Evolutionary conservation across 2,797 vertebrate species (phyloP), one percentile per base, ranked within the genome.

Genomic region (Amblyopsis hoosieri): DNA sequence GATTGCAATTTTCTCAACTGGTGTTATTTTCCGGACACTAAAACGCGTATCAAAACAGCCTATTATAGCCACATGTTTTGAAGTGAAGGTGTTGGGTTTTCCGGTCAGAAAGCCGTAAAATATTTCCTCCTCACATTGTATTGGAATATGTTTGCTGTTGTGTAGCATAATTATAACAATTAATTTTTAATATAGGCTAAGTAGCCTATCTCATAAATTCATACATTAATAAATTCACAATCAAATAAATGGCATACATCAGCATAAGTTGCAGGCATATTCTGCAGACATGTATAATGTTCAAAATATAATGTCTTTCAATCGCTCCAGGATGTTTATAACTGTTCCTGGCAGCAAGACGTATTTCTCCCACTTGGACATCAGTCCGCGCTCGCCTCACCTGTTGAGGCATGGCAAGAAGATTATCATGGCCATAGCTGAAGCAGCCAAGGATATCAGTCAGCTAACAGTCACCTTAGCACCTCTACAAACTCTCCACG

Each of bases 351-450:
- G 92, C 29, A 88, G 85, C 48, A 94, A 94, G 85, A 93, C 92
- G 0, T 94, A 94, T 75, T 94, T 93, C 57, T 76, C 87, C 58
- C 93, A 94, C 47, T 74, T 93, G 4, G 88, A 93, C 86, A 91
- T 94, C 87, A 87, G 83, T 12, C 73, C 84, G 0, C 56, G 69
- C 33, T 94, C 93, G 0, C 0, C 71, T 4, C 87, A 92, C 59
- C 64, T 94, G 65, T 85, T 70, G 29, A 72, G 70, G 54, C 92
- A 92, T 0, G 93, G 93, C 48, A 88, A 84, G 75, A 93, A 89
- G 80, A 92, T 94, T 0, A 82, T 94, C 37, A 14, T 83, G 78
- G 92, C 92, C 15, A 84, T 94, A 3, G 86, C 78, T 0, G 90
- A 92, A 10, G 93, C 89, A 10, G 89, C 92, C 46, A 77, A 82